Base-by-base conservation (phyloP, 2,797 vertebrate genomes). In the Dendrocincla tyrannina region DNA sequence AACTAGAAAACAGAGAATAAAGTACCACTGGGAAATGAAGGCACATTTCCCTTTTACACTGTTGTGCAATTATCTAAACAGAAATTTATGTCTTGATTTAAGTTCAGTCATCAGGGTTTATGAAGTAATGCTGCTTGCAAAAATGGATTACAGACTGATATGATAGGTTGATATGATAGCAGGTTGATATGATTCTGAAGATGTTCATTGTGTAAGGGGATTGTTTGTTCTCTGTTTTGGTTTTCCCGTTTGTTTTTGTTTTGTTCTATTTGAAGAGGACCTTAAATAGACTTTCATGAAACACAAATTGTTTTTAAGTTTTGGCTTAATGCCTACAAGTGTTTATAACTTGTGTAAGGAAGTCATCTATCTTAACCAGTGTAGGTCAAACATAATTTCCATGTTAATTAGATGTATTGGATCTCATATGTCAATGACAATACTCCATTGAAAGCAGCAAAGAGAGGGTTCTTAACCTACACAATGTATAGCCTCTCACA, bases 331-430 rank as follows among this genome's bases (percentile, higher is more conserved):
- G 90, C 89, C 83, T 93, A 10, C 77, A 42, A 94, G 47, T 97
- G 93, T 96, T 97, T 96, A 94, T 91, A 96, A 92, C 89, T 96
- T 88, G 82, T 94, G 59, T 82, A 91, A 97, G 95, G 94, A 97
- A 97, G 88, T 96, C n/a, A 95, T 96, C 85, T 95, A 47, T 96
- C 95, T 97, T 96, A 84, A 97, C 84, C 93, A 93, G 58, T 79
- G 67, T 70, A 87, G 72, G 78, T 91, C 92, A 96, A 96, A 96
- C 23, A 66, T 94, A 94, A 97, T 97, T 98, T 96, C 91, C 76
- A 88, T 95, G 87, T 96, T 97, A 96, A 97, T 97, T 96, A 93
- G 90, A 95, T 78, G 66, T 95, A 88, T 96, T 95, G 81, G 92
- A 76, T 85, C 85, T 94, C 88, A 95, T 94, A 96, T 60, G 64